These are phyloP conservation scores for Mormyrops boulengeri DNA, from an alignment of 2,797 vertebrate genomes.

Conservation along the genomic window DNA sequence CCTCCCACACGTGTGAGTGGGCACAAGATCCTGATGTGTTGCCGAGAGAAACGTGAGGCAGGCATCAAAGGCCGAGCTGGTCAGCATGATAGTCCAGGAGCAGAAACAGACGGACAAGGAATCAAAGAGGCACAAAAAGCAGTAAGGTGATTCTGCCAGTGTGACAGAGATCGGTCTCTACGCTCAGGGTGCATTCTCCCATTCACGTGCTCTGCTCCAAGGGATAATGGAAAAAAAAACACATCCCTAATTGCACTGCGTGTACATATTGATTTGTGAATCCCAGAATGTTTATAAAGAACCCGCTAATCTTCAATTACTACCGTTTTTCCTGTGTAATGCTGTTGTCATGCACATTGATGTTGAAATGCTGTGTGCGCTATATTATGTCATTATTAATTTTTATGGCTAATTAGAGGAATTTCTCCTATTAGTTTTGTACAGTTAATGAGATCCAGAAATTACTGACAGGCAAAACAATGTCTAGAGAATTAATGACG, in stretches of 20 bases:
- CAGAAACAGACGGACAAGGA: constrained; percentile 19
- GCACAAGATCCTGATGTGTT: constrained; percentile 24
- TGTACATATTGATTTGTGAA: background rate
- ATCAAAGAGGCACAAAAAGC: constrained; percentile 21
- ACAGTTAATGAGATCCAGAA: constrained; percentile 11
- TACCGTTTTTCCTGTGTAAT: background rate
- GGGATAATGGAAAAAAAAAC: background rate
- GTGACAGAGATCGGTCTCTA: constrained; percentile 12
- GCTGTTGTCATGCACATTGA: constrained; percentile 2
- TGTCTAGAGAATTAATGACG: background rate
- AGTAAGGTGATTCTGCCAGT: background rate
- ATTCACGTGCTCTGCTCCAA: constrained; percentile 5
- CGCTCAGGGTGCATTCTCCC: background rate
- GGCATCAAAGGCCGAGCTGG: constrained; percentile 28
- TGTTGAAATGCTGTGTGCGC: background rate
- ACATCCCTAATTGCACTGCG: background rate
- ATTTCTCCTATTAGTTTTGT: constrained; percentile 3
- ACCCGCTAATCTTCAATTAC: background rate
- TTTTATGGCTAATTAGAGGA: constrained; percentile 10
- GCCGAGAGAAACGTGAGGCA: constrained; percentile 30
- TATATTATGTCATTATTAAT: constrained; percentile 6
- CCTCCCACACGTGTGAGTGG: constrained; percentile 2
- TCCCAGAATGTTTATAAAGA: background rate
- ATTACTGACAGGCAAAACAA: constrained; percentile 5
- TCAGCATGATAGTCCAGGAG: constrained; percentile 35